Conservation (phyloP, 2,888 invertebrate genomes). For the Cybosia mesomella region DNA sequence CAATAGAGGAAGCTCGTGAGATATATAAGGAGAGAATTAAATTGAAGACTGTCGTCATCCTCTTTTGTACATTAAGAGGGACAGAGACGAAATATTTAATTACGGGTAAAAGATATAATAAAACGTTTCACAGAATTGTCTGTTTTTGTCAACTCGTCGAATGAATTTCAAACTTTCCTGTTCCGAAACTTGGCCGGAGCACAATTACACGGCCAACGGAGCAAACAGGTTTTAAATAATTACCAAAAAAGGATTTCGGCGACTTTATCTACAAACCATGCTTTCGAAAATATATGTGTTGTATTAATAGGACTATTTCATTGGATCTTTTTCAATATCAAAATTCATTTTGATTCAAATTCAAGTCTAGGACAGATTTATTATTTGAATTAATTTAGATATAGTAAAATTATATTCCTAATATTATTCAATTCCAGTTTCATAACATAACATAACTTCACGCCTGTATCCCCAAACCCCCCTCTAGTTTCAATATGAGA, state of each 20-base stretch:
- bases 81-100: not conserved
- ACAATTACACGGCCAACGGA: conserved; percentile 9
- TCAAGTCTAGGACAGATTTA: not conserved
- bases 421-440: too few species aligned
- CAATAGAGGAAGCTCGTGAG: not conserved
- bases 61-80: not conserved
- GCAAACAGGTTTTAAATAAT: conserved; percentile 17
- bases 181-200: conserved; percentile 1
- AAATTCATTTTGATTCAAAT: too few species aligned
- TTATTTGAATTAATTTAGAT: too few species aligned
- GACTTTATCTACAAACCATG: not conserved
- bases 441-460: too few species aligned
- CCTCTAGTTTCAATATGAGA: too few species aligned
- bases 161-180: conserved; percentile 12
- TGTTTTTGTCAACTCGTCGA: not conserved
- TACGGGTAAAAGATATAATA: conserved; percentile 4
- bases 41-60: not conserved
- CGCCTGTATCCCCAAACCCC: too few species aligned
- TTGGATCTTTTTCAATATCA: not conserved
- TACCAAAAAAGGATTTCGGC: conserved; percentile 6
- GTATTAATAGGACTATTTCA: not conserved
- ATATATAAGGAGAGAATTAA: not conserved
- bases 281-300: not conserved
- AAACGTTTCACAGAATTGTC: not conserved
- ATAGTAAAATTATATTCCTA: too few species aligned